A percentile compares a stretch with the other conserved stretches of the same genome.
Evolutionary conservation across 2,113 vertebrate genomes (phyloP).

Genomic region (Camelus bactrianus): DNA sequence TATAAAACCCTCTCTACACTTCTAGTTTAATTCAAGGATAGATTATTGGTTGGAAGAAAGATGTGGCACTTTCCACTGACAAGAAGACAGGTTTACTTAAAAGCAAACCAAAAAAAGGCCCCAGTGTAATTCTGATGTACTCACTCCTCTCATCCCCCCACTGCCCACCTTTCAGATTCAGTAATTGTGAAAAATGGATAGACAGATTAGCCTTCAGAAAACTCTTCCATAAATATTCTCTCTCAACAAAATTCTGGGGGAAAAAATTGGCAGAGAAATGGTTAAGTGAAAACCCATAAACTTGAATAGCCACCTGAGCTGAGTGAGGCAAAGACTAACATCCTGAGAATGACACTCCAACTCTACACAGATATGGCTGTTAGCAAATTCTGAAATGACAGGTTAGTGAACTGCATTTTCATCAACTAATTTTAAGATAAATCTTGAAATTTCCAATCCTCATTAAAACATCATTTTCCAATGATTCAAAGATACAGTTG

Average conservation of each 20-base stretch:
- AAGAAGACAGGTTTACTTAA: neutral
- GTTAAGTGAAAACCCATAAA: neutral
- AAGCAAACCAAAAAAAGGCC: neutral
- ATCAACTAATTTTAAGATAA: conserved; percentile 58
- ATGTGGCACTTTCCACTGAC: neutral
- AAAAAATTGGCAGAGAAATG: conserved; percentile 27
- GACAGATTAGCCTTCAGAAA: neutral
- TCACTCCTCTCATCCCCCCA: neutral
- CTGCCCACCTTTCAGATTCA: neutral
- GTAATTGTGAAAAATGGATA: neutral
- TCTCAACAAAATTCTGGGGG: neutral
- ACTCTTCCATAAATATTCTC: conserved; percentile 8
- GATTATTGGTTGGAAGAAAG: neutral
- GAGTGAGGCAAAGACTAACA: neutral
- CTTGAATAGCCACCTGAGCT: neutral
- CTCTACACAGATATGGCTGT: neutral
- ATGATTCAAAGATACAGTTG: conserved; percentile 47
- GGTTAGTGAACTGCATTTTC: conserved; percentile 41
- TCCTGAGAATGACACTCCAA: neutral
- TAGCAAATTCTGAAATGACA: conserved; percentile 49
- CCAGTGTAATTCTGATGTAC: neutral
- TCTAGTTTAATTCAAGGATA: neutral
- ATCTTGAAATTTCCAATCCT: conserved; percentile 29
- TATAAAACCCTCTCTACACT: neutral
- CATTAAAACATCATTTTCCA: conserved; percentile 38